Evolutionary conservation across 2,113 vertebrate species (phyloP), one percentile per base, ranked within the genome.

Genomic region (Proterorhinus semilunaris): DNA sequence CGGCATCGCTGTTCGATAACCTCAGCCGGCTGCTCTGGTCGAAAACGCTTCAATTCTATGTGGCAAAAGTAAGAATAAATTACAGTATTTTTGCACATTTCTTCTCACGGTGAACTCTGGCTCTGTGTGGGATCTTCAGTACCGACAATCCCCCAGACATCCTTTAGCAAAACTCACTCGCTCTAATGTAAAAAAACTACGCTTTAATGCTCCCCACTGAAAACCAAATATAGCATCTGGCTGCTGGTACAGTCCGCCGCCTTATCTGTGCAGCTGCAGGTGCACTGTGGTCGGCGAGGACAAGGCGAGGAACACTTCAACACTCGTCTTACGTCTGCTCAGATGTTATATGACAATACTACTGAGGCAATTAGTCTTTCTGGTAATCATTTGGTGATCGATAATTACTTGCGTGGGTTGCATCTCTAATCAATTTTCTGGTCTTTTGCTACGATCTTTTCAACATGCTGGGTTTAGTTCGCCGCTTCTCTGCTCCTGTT

Each of bases 191-290:
- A 62, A 63, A 52, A 49, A 67, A 66, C 75, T 58, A 72, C 43
- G 69, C 68, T 62, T 80, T 64, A 69, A 72, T 21, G 54, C 54
- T 68, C 16, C n/a, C 42, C 51, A 42, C 12, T 64, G 51, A 46
- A 16, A 71, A 27, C 69, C 53, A 69, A 68, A 69, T 66, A 68
- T 66, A 64, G 44, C 54, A 58, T 49, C 47, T 16, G 46, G 55
- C 15, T 42, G 57, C 12, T 42, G 43, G 27, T 4, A 45, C 17
- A 10, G 47, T 45, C 54, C 65, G 9, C 55, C 45, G n/a, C 5
- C 64, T 76, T 72, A 84, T 81, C 73, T 65, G 59, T n/a, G 21
- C 72, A 72, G 67, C 16, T 65, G 16, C 8, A 72, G 63, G 54
- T 62, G 46, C 27, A 3, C 27, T 36, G 27, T 36, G 27, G 27